Percentiles rank a stretch among this genome's conserved stretches.
Conservation (phyloP, 2,797 vertebrate genomes). For the Falco rusticolus region DNA sequence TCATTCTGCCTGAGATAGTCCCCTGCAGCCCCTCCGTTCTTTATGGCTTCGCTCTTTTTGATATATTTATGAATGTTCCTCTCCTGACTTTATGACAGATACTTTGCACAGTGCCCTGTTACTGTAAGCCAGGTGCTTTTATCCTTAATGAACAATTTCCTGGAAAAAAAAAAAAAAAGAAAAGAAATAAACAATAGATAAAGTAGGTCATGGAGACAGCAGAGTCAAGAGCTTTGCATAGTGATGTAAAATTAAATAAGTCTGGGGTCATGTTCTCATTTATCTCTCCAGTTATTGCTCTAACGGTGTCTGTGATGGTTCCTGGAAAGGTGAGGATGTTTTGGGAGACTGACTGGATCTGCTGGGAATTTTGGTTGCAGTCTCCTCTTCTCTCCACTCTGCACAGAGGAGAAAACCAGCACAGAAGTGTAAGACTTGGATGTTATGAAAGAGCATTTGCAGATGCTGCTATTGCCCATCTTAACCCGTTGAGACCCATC, state of each 20-base stretch:
- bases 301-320: neutral
- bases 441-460: neutral
- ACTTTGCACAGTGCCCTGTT: conserved; percentile 66
- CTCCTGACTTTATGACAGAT: conserved; percentile 35
- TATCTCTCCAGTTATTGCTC: neutral
- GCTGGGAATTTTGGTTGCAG: neutral
- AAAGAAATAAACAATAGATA: conserved; percentile 71
- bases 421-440: neutral
- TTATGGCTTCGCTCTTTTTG: conserved; percentile 44
- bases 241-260: conserved; percentile 64
- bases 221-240: conserved; percentile 36
- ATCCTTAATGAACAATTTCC: conserved; percentile 76
- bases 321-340: conserved; percentile 42
- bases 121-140: conserved; percentile 80
- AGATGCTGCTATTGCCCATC: neutral
- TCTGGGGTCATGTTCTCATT: conserved; percentile 18
- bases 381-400: neutral
- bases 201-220: conserved; percentile 57
- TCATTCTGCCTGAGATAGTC: neutral
- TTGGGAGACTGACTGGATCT: neutral
- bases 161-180: conserved; percentile 56
- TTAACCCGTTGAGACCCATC: neutral
- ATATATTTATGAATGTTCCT: conserved; percentile 65
- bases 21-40: conserved; percentile 38
- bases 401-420: neutral